These are phyloP conservation scores for Parazoanthus darwini DNA, from an alignment of 92 coral and sea anemone species.

Conservation along the genomic window DNA sequence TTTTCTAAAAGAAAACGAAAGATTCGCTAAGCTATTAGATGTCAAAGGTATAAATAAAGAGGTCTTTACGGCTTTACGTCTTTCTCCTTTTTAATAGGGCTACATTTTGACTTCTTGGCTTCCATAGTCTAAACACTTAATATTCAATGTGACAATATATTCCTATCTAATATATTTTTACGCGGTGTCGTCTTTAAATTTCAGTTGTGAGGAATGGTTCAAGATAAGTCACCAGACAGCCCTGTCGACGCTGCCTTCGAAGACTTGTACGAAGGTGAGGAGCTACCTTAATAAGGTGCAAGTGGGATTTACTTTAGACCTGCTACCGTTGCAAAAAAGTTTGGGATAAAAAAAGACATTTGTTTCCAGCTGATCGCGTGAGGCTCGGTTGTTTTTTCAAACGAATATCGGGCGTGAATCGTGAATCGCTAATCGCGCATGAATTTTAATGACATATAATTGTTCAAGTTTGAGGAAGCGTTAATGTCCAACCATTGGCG, in stretches of 20 bases:
- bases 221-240: constrained; percentile 33
- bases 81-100: background rate
- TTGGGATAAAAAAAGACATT: background rate
- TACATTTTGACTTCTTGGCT: background rate
- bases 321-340: background rate
- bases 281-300: background rate
- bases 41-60: background rate
- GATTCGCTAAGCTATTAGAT: background rate
- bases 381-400: background rate
- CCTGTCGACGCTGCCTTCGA: constrained; percentile 37
- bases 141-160: background rate
- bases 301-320: background rate
- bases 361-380: constrained; percentile 34
- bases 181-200: background rate
- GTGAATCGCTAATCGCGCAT: background rate
- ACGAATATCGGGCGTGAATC: background rate
- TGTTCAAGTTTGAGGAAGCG: constrained; percentile 32
- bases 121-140: background rate
- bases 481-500: constrained; percentile 4
- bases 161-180: background rate
- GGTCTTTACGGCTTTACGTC: background rate
- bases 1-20: background rate
- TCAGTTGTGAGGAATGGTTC: constrained; percentile 33
- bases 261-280: constrained; percentile 36
- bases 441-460: constrained; percentile 14